A percentile compares a stretch with the other conserved stretches of the same genome.
These are phyloP conservation scores for Esox lucius DNA, from an alignment of 2,797 vertebrate species.

Conservation along the genomic window DNA sequence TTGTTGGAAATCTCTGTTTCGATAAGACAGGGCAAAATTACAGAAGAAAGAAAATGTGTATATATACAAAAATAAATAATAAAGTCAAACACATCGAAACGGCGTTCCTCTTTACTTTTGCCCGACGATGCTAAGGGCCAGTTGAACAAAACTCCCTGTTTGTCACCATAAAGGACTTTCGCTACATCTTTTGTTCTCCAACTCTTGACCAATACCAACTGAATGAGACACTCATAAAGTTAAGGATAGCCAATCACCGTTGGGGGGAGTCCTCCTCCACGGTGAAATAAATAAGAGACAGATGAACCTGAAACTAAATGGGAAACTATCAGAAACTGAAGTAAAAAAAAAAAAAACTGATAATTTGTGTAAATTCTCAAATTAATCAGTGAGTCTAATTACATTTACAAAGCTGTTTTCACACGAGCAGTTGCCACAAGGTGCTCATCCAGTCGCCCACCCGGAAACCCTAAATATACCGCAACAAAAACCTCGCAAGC, in stretches of 20 bases:
- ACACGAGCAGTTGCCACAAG: too few species aligned
- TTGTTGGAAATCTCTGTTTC: too few species aligned
- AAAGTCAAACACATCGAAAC: too few species aligned
- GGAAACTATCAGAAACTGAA: not conserved
- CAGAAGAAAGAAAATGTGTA: too few species aligned
- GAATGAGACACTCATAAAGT: fast-evolving
- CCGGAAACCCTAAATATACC: too few species aligned
- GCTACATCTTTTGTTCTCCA: constrained; percentile 22
- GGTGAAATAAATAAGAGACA: constrained; percentile 43
- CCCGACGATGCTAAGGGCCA: too few species aligned
- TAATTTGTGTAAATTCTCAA: not conserved
- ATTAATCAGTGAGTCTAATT: not conserved
- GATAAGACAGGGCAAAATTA: too few species aligned
- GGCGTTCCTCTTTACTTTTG: too few species aligned
- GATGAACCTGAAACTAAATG: not conserved
- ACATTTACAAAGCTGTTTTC: not conserved
- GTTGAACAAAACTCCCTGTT: not conserved
- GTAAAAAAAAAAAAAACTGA: not conserved
- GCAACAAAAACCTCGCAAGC: too few species aligned
- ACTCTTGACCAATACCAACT: constrained; percentile 43
- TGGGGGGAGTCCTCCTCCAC: constrained; percentile 22
- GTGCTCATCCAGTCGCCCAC: too few species aligned
- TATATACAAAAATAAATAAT: too few species aligned
- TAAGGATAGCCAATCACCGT: constrained; percentile 31
- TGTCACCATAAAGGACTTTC: constrained; percentile 25